Conservation (phyloP, 2,888 invertebrate species). For the Bugulina stolonifera region DNA sequence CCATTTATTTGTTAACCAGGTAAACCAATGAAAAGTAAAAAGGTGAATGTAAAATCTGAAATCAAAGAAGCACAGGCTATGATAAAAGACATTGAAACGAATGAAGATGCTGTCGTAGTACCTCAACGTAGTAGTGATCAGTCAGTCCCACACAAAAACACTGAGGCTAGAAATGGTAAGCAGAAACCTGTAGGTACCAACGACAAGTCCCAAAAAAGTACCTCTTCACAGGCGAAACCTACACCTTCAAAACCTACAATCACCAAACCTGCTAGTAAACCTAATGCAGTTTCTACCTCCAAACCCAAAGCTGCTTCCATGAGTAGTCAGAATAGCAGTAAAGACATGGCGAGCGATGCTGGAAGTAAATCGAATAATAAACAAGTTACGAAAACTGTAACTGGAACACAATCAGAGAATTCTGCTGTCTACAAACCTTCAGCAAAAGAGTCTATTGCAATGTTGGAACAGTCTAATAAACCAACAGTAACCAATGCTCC, state of each 20-base stretch:
- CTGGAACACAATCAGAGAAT: neutral
- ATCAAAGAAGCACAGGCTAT: neutral
- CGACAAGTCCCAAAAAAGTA: neutral
- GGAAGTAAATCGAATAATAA: neutral
- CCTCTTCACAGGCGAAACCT: neutral
- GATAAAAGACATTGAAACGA: neutral
- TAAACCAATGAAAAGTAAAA: slow-evolving; percentile 7
- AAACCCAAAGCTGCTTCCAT: neutral
- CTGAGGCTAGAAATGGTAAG: neutral
- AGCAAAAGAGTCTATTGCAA: neutral
- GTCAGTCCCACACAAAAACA: no score
- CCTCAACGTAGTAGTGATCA: no score
- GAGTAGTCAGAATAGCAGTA: neutral
- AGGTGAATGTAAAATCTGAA: slow-evolving; percentile 4
- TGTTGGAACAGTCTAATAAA: neutral
- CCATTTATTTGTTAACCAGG: no score
- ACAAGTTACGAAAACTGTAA: neutral
- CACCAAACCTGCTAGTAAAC: no score
- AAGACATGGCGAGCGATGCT: neutral
- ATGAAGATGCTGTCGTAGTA: neutral
- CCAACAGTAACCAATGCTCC: no score
- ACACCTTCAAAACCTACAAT: neutral
- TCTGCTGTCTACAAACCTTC: no score
- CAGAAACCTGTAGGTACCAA: neutral
- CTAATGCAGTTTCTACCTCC: neutral